Conservation (phyloP, 1,140 invertebrate genomes). For the Cylas formicarius region DNA sequence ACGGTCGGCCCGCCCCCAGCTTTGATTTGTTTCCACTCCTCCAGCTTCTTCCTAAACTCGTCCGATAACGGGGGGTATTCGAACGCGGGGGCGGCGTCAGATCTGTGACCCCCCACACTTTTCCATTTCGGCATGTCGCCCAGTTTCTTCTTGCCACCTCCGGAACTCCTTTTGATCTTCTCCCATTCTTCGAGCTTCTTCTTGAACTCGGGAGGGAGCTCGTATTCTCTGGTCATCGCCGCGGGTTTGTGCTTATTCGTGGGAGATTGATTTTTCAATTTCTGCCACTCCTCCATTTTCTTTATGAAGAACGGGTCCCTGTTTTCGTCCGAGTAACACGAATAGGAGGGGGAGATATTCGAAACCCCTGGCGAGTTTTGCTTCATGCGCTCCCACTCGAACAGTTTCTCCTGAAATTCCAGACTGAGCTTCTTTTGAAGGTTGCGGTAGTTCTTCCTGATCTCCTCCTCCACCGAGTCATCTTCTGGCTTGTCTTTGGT, state of each 20-base stretch:
- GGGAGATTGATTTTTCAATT: slow-evolving; percentile 34
- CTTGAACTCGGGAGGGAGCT: slow-evolving; percentile 66
- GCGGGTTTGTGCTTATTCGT: slow-evolving; percentile 12
- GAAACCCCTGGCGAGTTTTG: slow-evolving; percentile 22
- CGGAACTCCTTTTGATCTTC: slow-evolving; percentile 61
- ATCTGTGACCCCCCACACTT: slow-evolving; percentile 42
- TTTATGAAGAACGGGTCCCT: slow-evolving; percentile 36
- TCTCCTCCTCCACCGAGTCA: slow-evolving; percentile 41
- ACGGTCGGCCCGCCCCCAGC: slow-evolving; percentile 45
- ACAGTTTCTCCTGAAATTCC: slow-evolving; percentile 64
- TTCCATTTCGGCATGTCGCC: slow-evolving; percentile 68
- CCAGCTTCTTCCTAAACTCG: slow-evolving; percentile 61
- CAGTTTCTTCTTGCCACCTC: slow-evolving; percentile 47
- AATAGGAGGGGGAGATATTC: slow-evolving; percentile 16
- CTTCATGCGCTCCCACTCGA: slow-evolving; percentile 62
- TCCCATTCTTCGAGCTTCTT: slow-evolving; percentile 82
- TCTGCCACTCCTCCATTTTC: slow-evolving; percentile 42
- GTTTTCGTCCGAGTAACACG: slow-evolving; percentile 30
- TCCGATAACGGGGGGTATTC: slow-evolving; percentile 56
- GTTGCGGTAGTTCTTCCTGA: slow-evolving; percentile 54
- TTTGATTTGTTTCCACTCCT: slow-evolving; percentile 61
- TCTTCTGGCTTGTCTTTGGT: slow-evolving; percentile 7
- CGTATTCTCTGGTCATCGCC: slow-evolving; percentile 49
- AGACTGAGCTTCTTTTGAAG: slow-evolving; percentile 60
- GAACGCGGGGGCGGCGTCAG: slow-evolving; percentile 43